Evolutionary conservation across 2,888 invertebrate species (phyloP).

Genomic region (Drosophila picticornis): DNA sequence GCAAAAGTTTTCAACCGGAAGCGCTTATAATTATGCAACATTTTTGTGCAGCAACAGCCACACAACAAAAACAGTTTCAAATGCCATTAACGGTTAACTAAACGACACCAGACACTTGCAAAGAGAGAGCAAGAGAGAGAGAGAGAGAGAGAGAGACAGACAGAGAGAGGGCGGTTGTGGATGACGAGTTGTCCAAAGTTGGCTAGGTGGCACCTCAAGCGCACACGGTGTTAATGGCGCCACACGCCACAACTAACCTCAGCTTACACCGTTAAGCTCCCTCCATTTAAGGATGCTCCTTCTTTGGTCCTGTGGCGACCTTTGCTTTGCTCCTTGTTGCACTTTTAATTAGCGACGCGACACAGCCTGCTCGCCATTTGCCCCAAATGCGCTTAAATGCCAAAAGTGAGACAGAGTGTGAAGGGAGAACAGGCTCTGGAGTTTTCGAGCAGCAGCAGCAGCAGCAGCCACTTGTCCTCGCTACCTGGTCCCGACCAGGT

Average conservation of each 20-base stretch:
- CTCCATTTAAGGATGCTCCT: not conserved
- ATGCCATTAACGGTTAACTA: conserved; percentile 79
- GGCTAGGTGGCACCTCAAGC: conserved; percentile 44
- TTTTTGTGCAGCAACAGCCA: conserved; percentile 66
- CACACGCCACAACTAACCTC: conserved; percentile 25
- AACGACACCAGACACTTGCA: conserved; percentile 47
- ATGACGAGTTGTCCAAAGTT: conserved; percentile 38
- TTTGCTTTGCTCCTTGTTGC: conserved; percentile 65
- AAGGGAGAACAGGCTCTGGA: conserved; percentile 2
- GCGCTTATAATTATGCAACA: conserved; percentile 78
- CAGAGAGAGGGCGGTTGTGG: not conserved
- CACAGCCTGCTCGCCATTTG: conserved; percentile 59
- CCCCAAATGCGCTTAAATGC: conserved; percentile 74
- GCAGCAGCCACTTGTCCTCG: conserved; percentile 32
- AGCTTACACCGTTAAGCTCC: conserved; percentile 1
- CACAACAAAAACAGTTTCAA: conserved; percentile 76
- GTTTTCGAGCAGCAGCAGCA: conserved; percentile 32
- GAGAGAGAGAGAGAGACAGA: not conserved
- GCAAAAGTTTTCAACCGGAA: conserved; percentile 71
- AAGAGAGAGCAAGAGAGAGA: not conserved
- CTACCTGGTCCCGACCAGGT: not conserved
- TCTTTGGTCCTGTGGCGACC: conserved; percentile 23
- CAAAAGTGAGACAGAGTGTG: conserved; percentile 11
- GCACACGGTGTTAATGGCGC: conserved; percentile 60
- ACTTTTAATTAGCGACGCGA: conserved; percentile 78